A percentile compares a stretch with the other conserved stretches of the same genome.
phyloP scores from a whole-genome alignment of 2,113 vertebrate genomes.

The Cyphomyrus discorhynchus region DNA sequence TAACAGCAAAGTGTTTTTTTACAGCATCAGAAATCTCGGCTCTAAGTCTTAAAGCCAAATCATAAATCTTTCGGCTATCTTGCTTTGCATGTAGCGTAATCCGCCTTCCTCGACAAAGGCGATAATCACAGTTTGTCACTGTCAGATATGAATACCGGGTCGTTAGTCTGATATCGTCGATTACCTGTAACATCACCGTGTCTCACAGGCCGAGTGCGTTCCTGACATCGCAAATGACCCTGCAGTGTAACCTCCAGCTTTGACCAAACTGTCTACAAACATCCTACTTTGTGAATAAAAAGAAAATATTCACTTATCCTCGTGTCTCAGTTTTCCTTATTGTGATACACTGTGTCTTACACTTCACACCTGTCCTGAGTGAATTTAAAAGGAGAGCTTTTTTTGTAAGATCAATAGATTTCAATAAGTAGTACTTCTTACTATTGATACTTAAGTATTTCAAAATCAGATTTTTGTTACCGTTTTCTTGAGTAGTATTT shows the following conservation, averaged over 20 bases:
- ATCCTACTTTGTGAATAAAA: neutral
- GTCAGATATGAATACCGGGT: too few species aligned
- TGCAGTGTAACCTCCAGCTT: neutral
- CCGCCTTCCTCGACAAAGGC: too few species aligned
- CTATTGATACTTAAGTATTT: neutral
- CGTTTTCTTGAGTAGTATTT: neutral
- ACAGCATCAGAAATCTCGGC: neutral
- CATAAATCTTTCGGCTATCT: neutral
- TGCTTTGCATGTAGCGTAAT: neutral
- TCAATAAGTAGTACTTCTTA: neutral
- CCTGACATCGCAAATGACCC: neutral
- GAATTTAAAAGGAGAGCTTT: neutral
- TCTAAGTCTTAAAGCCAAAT: neutral
- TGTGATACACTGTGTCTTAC: neutral
- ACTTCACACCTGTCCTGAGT: neutral
- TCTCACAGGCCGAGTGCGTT: too few species aligned
- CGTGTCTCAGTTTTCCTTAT: neutral
- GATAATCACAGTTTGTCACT: too few species aligned
- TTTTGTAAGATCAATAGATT: neutral
- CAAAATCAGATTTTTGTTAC: neutral
- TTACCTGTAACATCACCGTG: too few species aligned
- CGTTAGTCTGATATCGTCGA: too few species aligned
- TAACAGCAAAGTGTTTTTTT: neutral
- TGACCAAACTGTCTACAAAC: neutral
- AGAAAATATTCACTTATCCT: neutral